Base-by-base conservation (phyloP, 92 coral and sea anemone genomes). In the Phenganax stokvisi region DNA sequence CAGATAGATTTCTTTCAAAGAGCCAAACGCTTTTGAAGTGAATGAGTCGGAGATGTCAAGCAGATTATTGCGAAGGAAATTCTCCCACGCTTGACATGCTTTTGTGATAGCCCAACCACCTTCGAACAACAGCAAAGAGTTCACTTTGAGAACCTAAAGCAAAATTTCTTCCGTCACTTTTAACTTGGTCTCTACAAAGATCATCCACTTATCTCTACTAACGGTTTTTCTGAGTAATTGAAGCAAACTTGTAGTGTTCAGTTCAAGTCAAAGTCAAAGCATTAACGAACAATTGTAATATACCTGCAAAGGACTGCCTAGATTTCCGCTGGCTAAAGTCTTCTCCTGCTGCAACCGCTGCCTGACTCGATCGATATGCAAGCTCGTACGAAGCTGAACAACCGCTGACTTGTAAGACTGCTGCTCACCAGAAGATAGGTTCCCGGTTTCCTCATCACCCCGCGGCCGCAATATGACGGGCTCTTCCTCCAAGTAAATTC, bases 11-110 rank as follows among this genome's bases (percentile, higher is more conserved):
- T 94, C 98, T 27, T 57, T 59, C 72, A 94, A 67, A 30, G 89
- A 92, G 2, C 28, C 53, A 59, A 25, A 29, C 1, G 97, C 94
- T 52, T 54, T 63, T 3, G 84, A 54, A 57, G 87, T 60, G 12
- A 90, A 72, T 6, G 77, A 30, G 15, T 81, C 82, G 13, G 80
- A 86, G 10, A 79, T 56, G 27, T 81, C 75, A 71, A 85, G 87
- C 59, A 94, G 56, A 56, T 80, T 86, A 9, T 61, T 71, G 65
- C 72, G 86, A 16, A 94, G 88, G 81, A 91, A 94, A 71, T 86
- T 87, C 79, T 94, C 98, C 68, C 90, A 91, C n/a, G 97, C 92
- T 57, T 75, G 91, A 47, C 92, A 89, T 51, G 92, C 97, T 79
- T 92, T 94, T 6, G 97, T 91, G 0, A 77, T 71, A 1, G 81